phyloP scores from a whole-genome alignment of 1,140 invertebrate species.

The Nilaparvata lugens region DNA sequence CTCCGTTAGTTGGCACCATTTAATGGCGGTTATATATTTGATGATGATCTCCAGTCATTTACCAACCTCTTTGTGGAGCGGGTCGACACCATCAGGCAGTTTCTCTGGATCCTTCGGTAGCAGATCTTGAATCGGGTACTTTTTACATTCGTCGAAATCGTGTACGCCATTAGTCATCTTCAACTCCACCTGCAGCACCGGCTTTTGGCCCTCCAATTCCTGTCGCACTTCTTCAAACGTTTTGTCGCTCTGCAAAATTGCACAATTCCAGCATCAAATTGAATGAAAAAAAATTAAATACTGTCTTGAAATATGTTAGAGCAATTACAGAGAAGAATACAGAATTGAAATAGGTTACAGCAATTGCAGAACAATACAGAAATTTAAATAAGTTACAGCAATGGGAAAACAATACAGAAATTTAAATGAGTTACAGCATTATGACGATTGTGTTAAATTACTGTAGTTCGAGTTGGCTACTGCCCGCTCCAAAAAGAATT shows the following conservation, averaged over 20 bases:
- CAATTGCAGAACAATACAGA: no score
- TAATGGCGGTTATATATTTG: no score
- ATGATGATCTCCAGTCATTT: no score
- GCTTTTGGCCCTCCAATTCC: slow-evolving; percentile 39
- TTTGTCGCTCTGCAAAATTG: slow-evolving; percentile 44
- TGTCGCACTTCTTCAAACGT: slow-evolving; percentile 51
- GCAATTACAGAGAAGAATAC: no score
- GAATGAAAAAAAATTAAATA: neutral
- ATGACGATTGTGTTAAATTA: no score
- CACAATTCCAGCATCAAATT: neutral
- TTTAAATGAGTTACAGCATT: no score
- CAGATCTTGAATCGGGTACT: slow-evolving; percentile 66
- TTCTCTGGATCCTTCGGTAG: slow-evolving; percentile 61
- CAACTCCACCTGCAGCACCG: slow-evolving; percentile 37
- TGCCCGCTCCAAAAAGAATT: no score
- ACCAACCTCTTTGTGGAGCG: slow-evolving; percentile 66
- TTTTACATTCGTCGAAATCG: slow-evolving; percentile 62
- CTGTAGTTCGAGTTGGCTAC: no score
- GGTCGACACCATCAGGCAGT: slow-evolving; percentile 70
- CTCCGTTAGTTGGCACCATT: no score
- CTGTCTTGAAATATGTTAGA: neutral
- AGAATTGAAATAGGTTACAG: no score
- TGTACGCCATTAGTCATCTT: slow-evolving; percentile 37
- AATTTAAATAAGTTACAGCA: no score
- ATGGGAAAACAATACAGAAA: no score